Evolutionary conservation across 2,888 invertebrate species (phyloP).

Genomic region (Carterocephalus palaemon): DNA sequence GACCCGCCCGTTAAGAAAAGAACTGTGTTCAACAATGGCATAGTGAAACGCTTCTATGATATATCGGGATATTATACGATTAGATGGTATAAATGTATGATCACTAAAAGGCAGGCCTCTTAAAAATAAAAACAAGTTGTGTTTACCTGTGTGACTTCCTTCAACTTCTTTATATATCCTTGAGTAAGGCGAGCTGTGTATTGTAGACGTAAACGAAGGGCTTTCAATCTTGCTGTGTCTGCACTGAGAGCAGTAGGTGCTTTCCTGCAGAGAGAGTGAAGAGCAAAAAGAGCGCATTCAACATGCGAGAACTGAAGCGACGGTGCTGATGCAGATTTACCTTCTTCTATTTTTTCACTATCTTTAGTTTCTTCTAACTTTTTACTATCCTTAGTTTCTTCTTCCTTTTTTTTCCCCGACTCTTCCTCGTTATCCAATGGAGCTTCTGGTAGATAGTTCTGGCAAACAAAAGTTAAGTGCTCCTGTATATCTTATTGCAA

Average conservation of each 20-base stretch:
- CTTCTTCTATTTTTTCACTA: slow-evolving; percentile 52
- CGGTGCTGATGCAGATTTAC: slow-evolving; percentile 78
- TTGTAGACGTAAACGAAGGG: slow-evolving; percentile 91
- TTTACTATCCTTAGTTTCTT: slow-evolving; percentile 63
- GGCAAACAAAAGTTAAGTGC: slow-evolving; percentile 43
- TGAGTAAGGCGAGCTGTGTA: slow-evolving; percentile 95
- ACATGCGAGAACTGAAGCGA: slow-evolving; percentile 95
- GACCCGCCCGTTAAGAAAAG: neutral
- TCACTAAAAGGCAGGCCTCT: too few relatives aligned
- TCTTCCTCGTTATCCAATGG: slow-evolving; percentile 78
- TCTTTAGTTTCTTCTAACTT: slow-evolving; percentile 45
- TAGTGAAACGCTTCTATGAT: too few relatives aligned
- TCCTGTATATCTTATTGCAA: too few relatives aligned
- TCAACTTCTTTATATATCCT: slow-evolving; percentile 86
- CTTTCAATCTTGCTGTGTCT: slow-evolving; percentile 86
- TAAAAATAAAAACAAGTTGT: too few relatives aligned
- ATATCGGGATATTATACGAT: too few relatives aligned
- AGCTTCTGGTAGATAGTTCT: slow-evolving; percentile 94
- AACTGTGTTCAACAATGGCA: too few relatives aligned
- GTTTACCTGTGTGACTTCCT: slow-evolving; percentile 79
- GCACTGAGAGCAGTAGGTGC: slow-evolving; percentile 85
- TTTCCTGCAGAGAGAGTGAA: slow-evolving; percentile 88
- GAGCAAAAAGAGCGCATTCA: slow-evolving; percentile 90
- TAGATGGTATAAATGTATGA: too few relatives aligned
- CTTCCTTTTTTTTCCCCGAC: slow-evolving; percentile 42